These are phyloP conservation scores for Gallinago nigripennis DNA, from an alignment of 2,797 vertebrate genomes.

Conservation along the genomic window DNA sequence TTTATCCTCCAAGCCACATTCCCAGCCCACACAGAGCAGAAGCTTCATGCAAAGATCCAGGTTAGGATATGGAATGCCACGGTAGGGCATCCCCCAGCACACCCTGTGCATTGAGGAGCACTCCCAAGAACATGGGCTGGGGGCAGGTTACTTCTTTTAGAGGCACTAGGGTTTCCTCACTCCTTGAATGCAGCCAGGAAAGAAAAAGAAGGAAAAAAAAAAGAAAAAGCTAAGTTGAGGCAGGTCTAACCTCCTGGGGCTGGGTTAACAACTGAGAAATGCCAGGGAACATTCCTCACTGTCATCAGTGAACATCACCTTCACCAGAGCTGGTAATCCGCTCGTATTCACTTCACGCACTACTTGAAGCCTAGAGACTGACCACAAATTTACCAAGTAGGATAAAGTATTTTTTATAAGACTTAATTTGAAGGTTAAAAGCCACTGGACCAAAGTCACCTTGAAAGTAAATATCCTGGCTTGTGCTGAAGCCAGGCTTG, in stretches of 20 bases:
- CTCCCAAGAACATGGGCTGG: not conserved
- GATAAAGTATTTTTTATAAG: not conserved
- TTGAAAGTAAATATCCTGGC: not conserved
- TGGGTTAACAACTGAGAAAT: not conserved
- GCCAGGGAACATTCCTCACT: constrained; percentile 24
- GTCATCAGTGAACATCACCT: not conserved
- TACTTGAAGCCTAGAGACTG: not conserved
- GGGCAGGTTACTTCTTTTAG: not conserved
- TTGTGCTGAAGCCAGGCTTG: not conserved
- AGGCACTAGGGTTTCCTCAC: not conserved
- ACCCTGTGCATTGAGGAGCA: not conserved
- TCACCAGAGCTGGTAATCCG: not conserved
- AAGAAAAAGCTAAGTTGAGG: not conserved
- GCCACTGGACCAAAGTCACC: not conserved
- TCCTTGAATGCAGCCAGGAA: not conserved
- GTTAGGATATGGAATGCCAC: not conserved
- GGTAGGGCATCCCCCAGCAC: not conserved
- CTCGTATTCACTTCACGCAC: fast-evolving
- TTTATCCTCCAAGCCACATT: not conserved
- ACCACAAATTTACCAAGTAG: fast-evolving
- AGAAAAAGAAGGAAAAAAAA: not conserved
- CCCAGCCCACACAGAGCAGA: not conserved
- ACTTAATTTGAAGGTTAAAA: not conserved
- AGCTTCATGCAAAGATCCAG: not conserved
- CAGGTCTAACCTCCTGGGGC: not conserved